Evolutionary conservation across 2,797 vertebrate species (phyloP).

Genomic region (Phalloptychus januarius): DNA sequence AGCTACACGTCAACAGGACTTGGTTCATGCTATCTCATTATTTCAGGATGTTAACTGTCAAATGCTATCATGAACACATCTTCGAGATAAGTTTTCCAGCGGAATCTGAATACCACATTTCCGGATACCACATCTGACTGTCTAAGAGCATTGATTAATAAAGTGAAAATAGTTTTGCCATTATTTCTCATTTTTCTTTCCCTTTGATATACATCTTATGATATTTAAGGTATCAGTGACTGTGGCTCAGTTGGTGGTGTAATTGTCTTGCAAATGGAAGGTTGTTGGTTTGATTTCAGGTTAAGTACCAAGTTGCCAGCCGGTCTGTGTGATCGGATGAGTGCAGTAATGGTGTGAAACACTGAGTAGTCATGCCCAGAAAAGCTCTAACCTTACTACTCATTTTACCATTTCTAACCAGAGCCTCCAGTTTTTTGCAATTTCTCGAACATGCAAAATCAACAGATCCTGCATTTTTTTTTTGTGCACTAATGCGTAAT

Average conservation of each 20-base stretch:
- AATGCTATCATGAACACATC: not conserved
- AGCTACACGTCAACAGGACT: constrained; percentile 11
- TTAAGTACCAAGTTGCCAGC: not conserved
- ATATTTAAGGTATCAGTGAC: not conserved
- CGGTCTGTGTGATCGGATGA: not conserved
- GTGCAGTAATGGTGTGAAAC: not conserved
- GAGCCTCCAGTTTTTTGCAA: not conserved
- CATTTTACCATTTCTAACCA: not conserved
- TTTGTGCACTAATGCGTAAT: not conserved
- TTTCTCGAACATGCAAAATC: not conserved
- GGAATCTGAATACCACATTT: not conserved
- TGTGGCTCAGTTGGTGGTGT: not conserved
- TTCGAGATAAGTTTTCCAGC: not conserved
- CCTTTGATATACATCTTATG: not conserved
- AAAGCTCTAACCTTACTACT: not conserved
- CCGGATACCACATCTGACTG: not conserved
- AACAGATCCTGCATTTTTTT: not conserved
- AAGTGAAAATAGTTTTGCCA: not conserved
- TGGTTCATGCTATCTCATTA: constrained; percentile 9
- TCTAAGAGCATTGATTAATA: not conserved
- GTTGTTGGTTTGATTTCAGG: not conserved
- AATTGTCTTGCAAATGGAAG: not conserved
- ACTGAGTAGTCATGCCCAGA: not conserved
- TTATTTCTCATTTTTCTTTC: not conserved
- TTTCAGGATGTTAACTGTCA: not conserved